Evolutionary conservation across 1,140 invertebrate species (phyloP).

Genomic region (Drosophila sturtevanti): DNA sequence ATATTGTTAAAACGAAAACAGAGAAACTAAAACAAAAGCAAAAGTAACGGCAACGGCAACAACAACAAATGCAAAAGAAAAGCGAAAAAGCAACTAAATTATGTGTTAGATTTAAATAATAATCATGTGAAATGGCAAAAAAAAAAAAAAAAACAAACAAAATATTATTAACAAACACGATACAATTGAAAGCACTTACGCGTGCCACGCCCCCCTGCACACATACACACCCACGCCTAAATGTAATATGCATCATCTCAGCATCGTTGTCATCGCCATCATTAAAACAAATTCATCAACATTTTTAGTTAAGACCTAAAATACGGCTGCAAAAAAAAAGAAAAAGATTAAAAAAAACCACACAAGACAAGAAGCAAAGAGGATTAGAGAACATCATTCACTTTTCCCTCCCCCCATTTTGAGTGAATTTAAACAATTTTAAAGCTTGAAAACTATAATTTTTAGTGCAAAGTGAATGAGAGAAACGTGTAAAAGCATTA

Average conservation of each 20-base stretch:
- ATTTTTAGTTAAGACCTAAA: constrained; percentile 2
- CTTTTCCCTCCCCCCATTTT: constrained; percentile 2
- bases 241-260: constrained; percentile 25
- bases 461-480: constrained; percentile 54
- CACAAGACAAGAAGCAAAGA: neutral
- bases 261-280: constrained; percentile 9
- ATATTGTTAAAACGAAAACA: neutral
- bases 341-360: neutral
- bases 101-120: constrained; percentile 69
- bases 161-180: constrained; percentile 31
- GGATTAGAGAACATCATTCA: neutral
- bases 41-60: constrained; percentile 38
- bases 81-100: constrained; percentile 51
- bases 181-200: constrained; percentile 19
- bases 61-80: neutral
- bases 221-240: constrained; percentile 21
- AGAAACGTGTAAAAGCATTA: constrained; percentile 31
- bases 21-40: constrained; percentile 46
- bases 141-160: constrained; percentile 46
- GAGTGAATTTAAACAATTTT: constrained; percentile 28
- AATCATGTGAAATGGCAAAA: constrained; percentile 48
- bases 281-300: constrained; percentile 44
- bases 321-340: neutral
- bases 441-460: constrained; percentile 53
- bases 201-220: constrained; percentile 25